Base-by-base conservation (phyloP, 2,888 invertebrate genomes). In the Synergus gifuensis region DNA sequence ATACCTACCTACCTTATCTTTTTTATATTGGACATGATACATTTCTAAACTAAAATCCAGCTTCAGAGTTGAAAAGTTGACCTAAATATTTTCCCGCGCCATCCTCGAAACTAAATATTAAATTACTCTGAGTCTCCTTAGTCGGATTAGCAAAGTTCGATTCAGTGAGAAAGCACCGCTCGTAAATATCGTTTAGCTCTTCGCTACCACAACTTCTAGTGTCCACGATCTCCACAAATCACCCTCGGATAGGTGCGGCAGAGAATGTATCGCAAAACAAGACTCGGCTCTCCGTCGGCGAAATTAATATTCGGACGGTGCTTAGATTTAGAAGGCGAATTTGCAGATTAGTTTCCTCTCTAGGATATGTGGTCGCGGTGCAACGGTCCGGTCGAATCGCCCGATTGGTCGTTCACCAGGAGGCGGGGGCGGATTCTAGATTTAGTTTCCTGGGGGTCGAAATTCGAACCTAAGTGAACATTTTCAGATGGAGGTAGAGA, bases 311-410 rank as follows among this genome's bases (percentile, higher is more conserved):
- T 91, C 92, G 89, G 89, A 87, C 87, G 89, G 88, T 88, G 89
- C 87, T 89, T 91, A 91, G 91, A 91, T 92, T 91, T 91, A 91
- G 91, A 91, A 91, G 91, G 89, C 90, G 89, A 91, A 91, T 92
- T 91, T 91, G 88, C 89, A 90, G 91, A 92, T 92, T 92, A 92
- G 91, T 91, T 91, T 90, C 86, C 89, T 85, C 79, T 78, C 83
- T 83, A 82, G 85, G 84, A 82, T 84, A 82, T 84, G 87, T 82
- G 88, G 88, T 88, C 85, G 86, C 79, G 81, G 73, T 67, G 79
- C 66, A 66, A 54, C 64, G 54, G 79, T 63, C 62, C 73, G 78
- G 67, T 60, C 42, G 62, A 78, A 80, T 82, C 80, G 83, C 78
- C 81, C 63, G 73, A 79, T 83, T 81, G 82, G 78, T 80, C 42